Conservation (phyloP, 2,113 vertebrate genomes). For the Rattus rattus region DNA sequence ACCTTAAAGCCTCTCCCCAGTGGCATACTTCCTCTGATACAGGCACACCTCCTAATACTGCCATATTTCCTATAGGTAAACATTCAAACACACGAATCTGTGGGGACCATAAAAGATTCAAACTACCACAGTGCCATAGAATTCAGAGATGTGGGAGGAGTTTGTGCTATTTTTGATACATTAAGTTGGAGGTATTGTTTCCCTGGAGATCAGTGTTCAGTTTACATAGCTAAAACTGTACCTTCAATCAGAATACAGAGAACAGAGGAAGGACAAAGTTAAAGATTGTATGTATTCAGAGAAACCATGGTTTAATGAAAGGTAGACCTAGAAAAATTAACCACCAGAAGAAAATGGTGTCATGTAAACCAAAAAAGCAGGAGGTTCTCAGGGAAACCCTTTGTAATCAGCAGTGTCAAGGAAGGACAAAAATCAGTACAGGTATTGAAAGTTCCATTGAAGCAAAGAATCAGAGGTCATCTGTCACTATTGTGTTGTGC, state of each 20-base stretch:
- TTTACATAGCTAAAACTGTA: not conserved
- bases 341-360: not conserved
- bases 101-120: not conserved
- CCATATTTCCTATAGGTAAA: not conserved
- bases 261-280: not conserved
- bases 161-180: not conserved
- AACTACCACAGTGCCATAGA: not conserved
- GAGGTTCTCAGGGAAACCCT: not conserved
- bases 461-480: not conserved
- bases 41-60: not conserved
- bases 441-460: not conserved
- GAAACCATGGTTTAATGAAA: not conserved
- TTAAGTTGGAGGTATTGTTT: not conserved
- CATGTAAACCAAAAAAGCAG: not conserved
- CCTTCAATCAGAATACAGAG: not conserved
- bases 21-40: not conserved
- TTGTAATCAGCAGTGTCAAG: not conserved
- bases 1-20: not conserved
- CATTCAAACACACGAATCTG: not conserved
- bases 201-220: not conserved
- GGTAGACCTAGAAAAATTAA: not conserved
- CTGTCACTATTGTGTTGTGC: not conserved
- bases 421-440: not conserved
- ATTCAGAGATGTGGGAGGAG: not conserved
- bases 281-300: not conserved